Percentiles rank a stretch among this genome's conserved stretches.
Conservation (phyloP, 2,113 vertebrate species). For the Sardina pilchardus region DNA sequence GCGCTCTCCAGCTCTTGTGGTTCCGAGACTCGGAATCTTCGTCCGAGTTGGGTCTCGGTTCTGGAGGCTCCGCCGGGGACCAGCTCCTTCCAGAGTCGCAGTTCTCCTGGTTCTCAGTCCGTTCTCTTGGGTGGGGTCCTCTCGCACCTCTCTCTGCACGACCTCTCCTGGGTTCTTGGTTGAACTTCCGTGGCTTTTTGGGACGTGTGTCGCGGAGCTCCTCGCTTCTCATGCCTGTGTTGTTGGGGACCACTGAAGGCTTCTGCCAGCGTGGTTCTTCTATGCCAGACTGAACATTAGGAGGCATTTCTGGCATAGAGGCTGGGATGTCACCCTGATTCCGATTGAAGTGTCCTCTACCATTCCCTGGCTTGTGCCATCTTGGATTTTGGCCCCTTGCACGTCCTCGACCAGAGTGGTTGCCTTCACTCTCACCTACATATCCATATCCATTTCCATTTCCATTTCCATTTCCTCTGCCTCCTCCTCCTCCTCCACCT, state of each 20-base stretch:
- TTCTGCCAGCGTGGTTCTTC: conserved; percentile 57
- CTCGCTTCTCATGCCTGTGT: conserved; percentile 24
- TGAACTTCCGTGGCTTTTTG: conserved; percentile 56
- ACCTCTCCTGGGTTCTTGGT: conserved; percentile 57
- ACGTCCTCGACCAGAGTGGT: conserved; percentile 38
- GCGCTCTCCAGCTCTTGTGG: conserved; percentile 45
- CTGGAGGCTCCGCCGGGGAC: conserved; percentile 18
- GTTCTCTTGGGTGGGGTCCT: conserved; percentile 35
- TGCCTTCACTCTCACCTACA: background rate
- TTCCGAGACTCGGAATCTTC: conserved; percentile 42
- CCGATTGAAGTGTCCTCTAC: conserved; percentile 59
- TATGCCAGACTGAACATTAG: conserved; percentile 43
- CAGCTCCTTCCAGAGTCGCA: conserved; percentile 1
- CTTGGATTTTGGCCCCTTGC: conserved; percentile 70
- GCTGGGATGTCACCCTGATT: conserved; percentile 42
- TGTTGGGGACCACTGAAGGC: conserved; percentile 21
- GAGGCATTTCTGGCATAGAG: conserved; percentile 21
- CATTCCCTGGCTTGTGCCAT: conserved; percentile 75
- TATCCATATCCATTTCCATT: conserved; percentile 42
- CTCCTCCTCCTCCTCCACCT: conserved; percentile 59
- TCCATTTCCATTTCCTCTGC: conserved; percentile 64
- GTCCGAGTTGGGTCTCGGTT: conserved; percentile 34
- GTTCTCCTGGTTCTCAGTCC: conserved; percentile 40
- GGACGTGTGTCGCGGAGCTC: conserved; percentile 45
- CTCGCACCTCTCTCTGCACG: conserved; percentile 43